These are phyloP conservation scores for Drosophila bunnanda DNA, from an alignment of 2,888 invertebrate species.

Conservation along the genomic window DNA sequence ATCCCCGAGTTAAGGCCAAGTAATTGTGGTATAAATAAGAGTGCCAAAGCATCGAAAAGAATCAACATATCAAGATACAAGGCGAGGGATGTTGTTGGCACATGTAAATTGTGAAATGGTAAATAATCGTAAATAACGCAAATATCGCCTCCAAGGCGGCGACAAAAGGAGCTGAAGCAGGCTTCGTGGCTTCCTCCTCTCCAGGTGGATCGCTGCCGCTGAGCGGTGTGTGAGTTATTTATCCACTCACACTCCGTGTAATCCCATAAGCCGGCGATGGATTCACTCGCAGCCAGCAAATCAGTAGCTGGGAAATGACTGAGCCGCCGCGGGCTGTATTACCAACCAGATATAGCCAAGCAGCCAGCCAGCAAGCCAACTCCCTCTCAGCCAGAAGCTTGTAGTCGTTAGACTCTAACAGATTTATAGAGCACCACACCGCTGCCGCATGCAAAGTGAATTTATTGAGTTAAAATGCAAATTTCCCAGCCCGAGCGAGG, in stretches of 20 bases:
- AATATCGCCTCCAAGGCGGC: slow-evolving; percentile 76
- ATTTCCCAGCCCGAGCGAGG: slow-evolving; percentile 67
- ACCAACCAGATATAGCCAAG: slow-evolving; percentile 11
- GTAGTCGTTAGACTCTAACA: slow-evolving; percentile 62
- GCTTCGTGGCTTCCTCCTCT: slow-evolving; percentile 6
- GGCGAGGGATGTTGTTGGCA: slow-evolving; percentile 60
- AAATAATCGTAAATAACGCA: slow-evolving; percentile 83
- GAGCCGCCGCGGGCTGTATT: slow-evolving; percentile 50
- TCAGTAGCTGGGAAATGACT: slow-evolving; percentile 56
- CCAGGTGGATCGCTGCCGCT: slow-evolving; percentile 2
- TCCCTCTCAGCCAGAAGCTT: slow-evolving; percentile 38
- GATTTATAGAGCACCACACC: slow-evolving; percentile 75
- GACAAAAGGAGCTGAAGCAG: slow-evolving; percentile 65
- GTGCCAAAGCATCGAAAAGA: slow-evolving; percentile 10
- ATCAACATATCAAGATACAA: slow-evolving; percentile 78
- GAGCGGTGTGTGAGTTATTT: slow-evolving; percentile 56
- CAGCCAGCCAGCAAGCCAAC: slow-evolving; percentile 1
- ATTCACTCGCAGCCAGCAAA: slow-evolving; percentile 40
- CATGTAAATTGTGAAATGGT: slow-evolving; percentile 81
- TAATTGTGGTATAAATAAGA: slow-evolving; percentile 74
- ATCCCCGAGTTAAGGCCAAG: slow-evolving; percentile 53
- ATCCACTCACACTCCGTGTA: slow-evolving; percentile 65
- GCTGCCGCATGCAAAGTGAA: slow-evolving; percentile 82
- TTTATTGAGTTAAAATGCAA: slow-evolving; percentile 84
- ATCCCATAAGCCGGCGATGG: slow-evolving; percentile 61